Conservation (phyloP, 2,797 vertebrate species). For the Ctenosaura bakeri region DNA sequence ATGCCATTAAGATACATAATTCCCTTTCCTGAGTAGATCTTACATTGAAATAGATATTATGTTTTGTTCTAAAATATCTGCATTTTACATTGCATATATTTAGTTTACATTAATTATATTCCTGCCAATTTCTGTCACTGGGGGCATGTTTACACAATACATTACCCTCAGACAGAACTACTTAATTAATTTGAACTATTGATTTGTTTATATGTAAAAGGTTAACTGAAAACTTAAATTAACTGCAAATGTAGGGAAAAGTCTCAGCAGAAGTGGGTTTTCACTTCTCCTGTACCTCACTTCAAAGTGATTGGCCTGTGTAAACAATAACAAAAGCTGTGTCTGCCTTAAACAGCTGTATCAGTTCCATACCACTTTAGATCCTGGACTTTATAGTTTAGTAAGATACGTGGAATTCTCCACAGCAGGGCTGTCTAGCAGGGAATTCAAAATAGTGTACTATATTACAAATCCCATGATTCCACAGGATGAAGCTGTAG, state of each 20-base stretch:
- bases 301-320: not conserved
- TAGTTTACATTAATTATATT: not conserved
- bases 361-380: no score
- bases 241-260: not conserved
- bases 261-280: not conserved
- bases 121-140: not conserved
- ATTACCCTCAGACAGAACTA: not conserved
- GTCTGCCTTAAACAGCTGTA: no score
- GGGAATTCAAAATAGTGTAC: no score
- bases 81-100: constrained; percentile 6
- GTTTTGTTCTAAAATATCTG: constrained; percentile 22
- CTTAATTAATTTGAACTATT: constrained; percentile 17
- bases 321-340: constrained; percentile 1
- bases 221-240: not conserved
- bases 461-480: no score
- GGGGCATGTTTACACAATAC: constrained; percentile 18
- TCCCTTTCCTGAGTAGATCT: constrained; percentile 33
- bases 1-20: constrained; percentile 38
- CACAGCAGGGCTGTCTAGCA: no score
- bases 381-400: no score
- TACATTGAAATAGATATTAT: constrained; percentile 21
- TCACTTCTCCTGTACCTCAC: not conserved
- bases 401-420: no score
- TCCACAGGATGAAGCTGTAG: no score
- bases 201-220: constrained; percentile 12